These are phyloP conservation scores for Noctilio leporinus DNA, from an alignment of 2,113 vertebrate species.

Conservation along the genomic window DNA sequence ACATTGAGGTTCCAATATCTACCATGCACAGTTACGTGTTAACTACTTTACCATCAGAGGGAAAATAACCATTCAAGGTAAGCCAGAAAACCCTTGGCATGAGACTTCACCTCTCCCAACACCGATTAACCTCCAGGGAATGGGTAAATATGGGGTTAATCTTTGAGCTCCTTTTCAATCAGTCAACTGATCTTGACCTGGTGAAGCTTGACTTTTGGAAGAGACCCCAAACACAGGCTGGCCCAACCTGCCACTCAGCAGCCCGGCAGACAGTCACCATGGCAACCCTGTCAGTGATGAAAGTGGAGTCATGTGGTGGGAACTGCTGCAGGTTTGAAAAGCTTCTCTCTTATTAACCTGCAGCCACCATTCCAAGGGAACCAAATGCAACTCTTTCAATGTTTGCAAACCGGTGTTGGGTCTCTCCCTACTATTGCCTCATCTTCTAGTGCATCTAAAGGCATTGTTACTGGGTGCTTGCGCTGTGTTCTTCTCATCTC, in stretches of 20 bases:
- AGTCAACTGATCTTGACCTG: background rate
- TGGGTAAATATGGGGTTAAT: background rate
- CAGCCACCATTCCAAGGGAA: background rate
- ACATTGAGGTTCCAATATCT: background rate
- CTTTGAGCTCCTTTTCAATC: background rate
- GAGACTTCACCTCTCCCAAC: background rate
- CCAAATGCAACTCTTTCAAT: background rate
- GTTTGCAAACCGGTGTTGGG: background rate
- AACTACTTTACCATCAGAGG: background rate
- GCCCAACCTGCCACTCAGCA: background rate
- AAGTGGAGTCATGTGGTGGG: rapidly evolving
- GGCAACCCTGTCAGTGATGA: background rate
- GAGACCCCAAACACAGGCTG: background rate
- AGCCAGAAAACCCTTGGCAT: background rate
- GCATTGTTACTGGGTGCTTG: background rate
- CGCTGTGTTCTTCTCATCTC: background rate
- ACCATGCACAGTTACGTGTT: no score
- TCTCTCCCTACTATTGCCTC: background rate
- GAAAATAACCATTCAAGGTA: background rate
- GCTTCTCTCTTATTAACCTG: background rate
- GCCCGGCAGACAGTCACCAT: rapidly evolving
- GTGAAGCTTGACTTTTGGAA: background rate
- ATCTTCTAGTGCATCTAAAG: background rate
- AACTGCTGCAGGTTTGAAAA: rapidly evolving
- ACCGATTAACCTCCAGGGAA: background rate